A percentile compares a stretch with the other conserved stretches of the same genome.
These are phyloP conservation scores for Palythoa grandis DNA, from an alignment of 92 coral and sea anemone genomes.

Conservation along the genomic window DNA sequence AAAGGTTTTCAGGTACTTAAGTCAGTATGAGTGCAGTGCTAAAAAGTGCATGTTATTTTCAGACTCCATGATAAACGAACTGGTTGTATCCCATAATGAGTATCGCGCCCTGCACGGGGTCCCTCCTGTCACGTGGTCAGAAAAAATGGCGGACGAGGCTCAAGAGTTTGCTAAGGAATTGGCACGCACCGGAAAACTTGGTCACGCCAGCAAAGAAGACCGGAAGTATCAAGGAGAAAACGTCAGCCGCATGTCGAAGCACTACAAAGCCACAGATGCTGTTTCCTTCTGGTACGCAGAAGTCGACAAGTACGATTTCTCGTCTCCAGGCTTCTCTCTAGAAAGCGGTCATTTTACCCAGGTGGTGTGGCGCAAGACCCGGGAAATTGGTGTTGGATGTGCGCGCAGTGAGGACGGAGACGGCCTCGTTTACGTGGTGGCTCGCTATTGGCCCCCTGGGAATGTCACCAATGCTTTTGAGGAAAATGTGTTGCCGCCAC, in stretches of 20 bases:
- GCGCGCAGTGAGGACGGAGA: constrained; percentile 79
- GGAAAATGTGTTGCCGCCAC: constrained; percentile 74
- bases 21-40: neutral
- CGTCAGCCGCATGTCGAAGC: constrained; percentile 81
- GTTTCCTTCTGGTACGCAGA: constrained; percentile 82
- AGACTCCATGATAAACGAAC: constrained; percentile 44
- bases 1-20: neutral
- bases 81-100: constrained; percentile 77
- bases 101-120: constrained; percentile 88
- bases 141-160: constrained; percentile 82
- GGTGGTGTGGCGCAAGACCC: constrained; percentile 88
- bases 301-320: constrained; percentile 66
- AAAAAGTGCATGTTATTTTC: neutral
- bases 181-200: constrained; percentile 73
- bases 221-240: constrained; percentile 84
- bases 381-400: constrained; percentile 87
- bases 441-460: constrained; percentile 94
- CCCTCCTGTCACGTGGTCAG: constrained; percentile 86
- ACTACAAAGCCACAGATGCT: constrained; percentile 69
- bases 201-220: constrained; percentile 76
- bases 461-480: constrained; percentile 79
- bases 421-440: constrained; percentile 76
- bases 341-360: constrained; percentile 89
- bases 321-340: constrained; percentile 75
- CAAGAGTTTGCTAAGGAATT: constrained; percentile 88